Percentiles rank a stretch among this genome's conserved stretches.
Conservation (phyloP, 2,888 invertebrate genomes). For the Tenthredo livida region DNA sequence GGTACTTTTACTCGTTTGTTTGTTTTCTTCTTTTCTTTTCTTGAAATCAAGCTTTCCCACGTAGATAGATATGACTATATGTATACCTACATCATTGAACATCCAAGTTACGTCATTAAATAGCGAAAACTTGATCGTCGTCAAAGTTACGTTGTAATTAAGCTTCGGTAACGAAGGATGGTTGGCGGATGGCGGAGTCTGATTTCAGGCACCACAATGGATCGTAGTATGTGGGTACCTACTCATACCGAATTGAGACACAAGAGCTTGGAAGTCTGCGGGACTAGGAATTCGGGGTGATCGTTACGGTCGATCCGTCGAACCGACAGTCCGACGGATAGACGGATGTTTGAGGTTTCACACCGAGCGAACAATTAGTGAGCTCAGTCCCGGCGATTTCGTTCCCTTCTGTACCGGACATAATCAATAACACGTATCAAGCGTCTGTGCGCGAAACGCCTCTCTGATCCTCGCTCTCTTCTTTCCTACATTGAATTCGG, state of each 20-base stretch:
- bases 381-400: constrained; percentile 33
- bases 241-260: constrained; percentile 31
- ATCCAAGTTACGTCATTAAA: background rate
- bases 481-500: background rate
- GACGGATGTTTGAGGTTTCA: constrained; percentile 52
- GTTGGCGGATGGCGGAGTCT: constrained; percentile 27
- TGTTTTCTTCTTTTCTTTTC: background rate
- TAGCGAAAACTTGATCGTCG: constrained; percentile 22
- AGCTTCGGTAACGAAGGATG: constrained; percentile 21
- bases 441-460: background rate
- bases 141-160: constrained; percentile 34
- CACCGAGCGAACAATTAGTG: constrained; percentile 48
- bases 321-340: constrained; percentile 5
- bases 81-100: background rate
- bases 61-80: background rate
- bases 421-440: constrained; percentile 50
- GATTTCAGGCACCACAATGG: constrained; percentile 20
- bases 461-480: background rate
- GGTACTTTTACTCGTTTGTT: background rate
- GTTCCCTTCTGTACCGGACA: constrained; percentile 49
- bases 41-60: background rate
- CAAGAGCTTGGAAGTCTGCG: constrained; percentile 14
- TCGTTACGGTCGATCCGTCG: constrained; percentile 34
- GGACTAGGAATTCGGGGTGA: constrained; percentile 27
- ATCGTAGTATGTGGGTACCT: background rate